These are phyloP conservation scores for Athalia cordata DNA, from an alignment of 2,888 invertebrate genomes.

Conservation along the genomic window DNA sequence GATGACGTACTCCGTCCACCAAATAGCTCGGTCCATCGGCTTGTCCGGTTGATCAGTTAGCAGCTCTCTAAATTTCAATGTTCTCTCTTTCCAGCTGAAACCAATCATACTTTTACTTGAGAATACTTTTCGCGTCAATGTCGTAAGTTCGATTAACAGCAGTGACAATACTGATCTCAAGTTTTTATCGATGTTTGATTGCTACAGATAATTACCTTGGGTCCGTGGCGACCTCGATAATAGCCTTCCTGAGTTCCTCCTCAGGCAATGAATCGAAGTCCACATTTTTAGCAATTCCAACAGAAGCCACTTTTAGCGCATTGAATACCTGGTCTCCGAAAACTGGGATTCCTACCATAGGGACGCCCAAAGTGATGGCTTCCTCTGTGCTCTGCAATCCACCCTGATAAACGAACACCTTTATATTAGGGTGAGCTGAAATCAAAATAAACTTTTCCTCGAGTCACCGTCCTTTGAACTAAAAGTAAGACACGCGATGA, in stretches of 20 bases:
- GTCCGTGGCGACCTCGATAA: slow-evolving; percentile 25
- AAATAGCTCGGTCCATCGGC: slow-evolving; percentile 38
- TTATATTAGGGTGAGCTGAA: slow-evolving; percentile 38
- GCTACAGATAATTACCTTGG: slow-evolving; percentile 10
- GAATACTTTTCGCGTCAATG: neutral
- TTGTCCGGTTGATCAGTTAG: slow-evolving; percentile 1
- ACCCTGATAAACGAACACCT: slow-evolving; percentile 41
- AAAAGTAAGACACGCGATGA: neutral
- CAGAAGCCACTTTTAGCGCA: slow-evolving; percentile 6
- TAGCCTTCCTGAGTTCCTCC: slow-evolving; percentile 18
- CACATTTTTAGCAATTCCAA: slow-evolving; percentile 5
- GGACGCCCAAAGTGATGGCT: slow-evolving; percentile 23
- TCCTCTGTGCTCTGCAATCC: slow-evolving; percentile 44
- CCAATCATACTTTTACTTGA: neutral
- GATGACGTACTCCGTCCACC: slow-evolving; percentile 42
- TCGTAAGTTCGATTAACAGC: neutral
- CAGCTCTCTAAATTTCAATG: slow-evolving; percentile 11
- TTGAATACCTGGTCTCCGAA: slow-evolving; percentile 34
- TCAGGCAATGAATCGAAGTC: neutral
- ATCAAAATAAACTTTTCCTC: no score
- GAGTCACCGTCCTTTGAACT: no score
- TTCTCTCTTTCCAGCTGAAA: slow-evolving; percentile 27
- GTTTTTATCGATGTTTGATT: neutral
- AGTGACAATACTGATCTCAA: neutral
- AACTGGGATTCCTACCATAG: slow-evolving; percentile 34